Evolutionary conservation across 2,797 vertebrate species (phyloP).

Genomic region (Ataeniobius toweri): DNA sequence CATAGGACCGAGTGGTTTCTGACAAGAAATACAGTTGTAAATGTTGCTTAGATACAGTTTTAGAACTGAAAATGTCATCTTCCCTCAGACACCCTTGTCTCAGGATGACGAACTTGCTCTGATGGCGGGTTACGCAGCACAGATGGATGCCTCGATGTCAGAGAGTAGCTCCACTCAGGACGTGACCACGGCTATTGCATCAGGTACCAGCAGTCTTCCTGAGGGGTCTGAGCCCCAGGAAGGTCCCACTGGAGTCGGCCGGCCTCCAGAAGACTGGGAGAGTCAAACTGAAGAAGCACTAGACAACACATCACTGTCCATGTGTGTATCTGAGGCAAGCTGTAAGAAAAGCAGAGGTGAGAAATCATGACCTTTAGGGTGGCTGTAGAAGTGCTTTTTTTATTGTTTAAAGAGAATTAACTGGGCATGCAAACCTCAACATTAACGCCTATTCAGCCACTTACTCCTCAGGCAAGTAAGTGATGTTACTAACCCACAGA

Average conservation of each 20-base stretch:
- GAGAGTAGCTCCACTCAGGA: conserved; percentile 70
- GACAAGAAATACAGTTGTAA: neutral
- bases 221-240: conserved; percentile 62
- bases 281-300: conserved; percentile 80
- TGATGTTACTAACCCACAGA: neutral
- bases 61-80: neutral
- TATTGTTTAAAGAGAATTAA: too few relatives aligned
- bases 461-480: neutral
- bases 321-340: conserved; percentile 86
- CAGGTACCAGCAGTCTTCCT: conserved; percentile 45
- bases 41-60: neutral
- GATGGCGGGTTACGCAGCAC: conserved; percentile 90
- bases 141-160: conserved; percentile 87
- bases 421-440: neutral
- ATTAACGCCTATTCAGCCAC: neutral
- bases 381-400: too few relatives aligned
- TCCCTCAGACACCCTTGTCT: conserved; percentile 83
- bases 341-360: conserved; percentile 92
- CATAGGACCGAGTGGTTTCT: neutral
- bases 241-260: conserved; percentile 63
- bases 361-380: neutral
- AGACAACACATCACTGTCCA: conserved; percentile 85
- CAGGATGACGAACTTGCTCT: conserved; percentile 89
- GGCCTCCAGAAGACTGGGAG: conserved; percentile 77
- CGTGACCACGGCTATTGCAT: conserved; percentile 28